Evolutionary conservation across 2,888 invertebrate genomes (phyloP).

Genomic region (Drosophila borborema): DNA sequence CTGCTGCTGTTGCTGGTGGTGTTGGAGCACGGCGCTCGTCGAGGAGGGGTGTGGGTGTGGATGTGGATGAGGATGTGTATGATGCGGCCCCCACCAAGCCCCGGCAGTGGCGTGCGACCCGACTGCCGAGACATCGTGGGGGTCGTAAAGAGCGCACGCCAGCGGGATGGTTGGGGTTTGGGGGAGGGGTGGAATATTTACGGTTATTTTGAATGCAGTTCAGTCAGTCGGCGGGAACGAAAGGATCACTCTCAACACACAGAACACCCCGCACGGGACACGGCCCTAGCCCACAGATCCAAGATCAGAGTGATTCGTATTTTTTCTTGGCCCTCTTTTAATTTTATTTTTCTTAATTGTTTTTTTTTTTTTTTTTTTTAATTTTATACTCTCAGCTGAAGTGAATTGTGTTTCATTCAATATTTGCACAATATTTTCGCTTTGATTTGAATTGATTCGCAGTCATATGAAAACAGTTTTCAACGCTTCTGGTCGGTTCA

Average conservation of each 20-base stretch:
- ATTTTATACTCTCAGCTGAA: not conserved
- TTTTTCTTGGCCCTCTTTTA: not conserved
- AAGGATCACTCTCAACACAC: conserved; percentile 26
- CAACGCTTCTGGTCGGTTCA: conserved; percentile 35
- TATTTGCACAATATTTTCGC: conserved; percentile 19
- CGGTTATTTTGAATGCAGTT: conserved; percentile 85
- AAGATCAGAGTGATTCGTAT: conserved; percentile 6
- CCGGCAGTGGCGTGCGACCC: conserved; percentile 86
- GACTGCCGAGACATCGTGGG: conserved; percentile 86
- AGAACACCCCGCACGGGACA: conserved; percentile 29
- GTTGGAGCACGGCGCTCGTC: conserved; percentile 85
- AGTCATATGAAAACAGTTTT: conserved; percentile 44
- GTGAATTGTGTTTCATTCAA: conserved; percentile 5
- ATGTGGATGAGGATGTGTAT: conserved; percentile 80
- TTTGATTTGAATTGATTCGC: conserved; percentile 44
- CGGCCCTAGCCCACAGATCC: conserved; percentile 16
- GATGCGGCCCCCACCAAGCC: conserved; percentile 86
- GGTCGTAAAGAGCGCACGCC: conserved; percentile 86
- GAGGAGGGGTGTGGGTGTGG: conserved; percentile 75
- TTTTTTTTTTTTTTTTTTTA: not conserved
- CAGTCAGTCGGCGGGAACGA: conserved; percentile 56
- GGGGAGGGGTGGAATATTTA: conserved; percentile 86
- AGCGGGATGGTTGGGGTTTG: conserved; percentile 86
- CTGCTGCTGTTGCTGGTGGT: conserved; percentile 69
- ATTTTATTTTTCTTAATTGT: not conserved